Conservation (phyloP, 2,113 vertebrate genomes). For the Boleophthalmus pectinirostris region DNA sequence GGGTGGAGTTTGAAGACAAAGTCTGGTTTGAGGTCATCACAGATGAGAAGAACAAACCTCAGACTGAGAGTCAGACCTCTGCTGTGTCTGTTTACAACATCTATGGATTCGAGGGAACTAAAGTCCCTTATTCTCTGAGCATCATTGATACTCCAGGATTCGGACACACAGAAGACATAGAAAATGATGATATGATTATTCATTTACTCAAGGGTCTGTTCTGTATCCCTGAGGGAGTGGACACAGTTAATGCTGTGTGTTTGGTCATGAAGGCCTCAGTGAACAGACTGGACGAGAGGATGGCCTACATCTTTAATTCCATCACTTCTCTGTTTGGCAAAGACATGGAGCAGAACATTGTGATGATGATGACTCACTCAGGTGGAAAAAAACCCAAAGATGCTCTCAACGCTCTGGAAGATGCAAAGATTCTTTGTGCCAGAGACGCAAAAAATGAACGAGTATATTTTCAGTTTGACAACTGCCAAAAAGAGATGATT, state of each 20-base stretch:
- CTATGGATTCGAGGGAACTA: too few species aligned
- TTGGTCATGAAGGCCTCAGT: slow-evolving; percentile 17
- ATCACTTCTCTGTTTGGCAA: slow-evolving; percentile 22
- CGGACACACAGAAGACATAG: neutral
- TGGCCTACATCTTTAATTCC: too few species aligned
- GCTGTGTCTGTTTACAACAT: too few species aligned
- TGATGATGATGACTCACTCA: slow-evolving; percentile 17
- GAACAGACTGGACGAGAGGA: slow-evolving; percentile 13
- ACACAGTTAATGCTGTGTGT: slow-evolving; percentile 7
- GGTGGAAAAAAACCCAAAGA: neutral
- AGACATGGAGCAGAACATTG: slow-evolving; percentile 13
- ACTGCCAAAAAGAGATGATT: neutral
- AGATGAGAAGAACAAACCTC: too few species aligned
- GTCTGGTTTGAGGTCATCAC: too few species aligned
- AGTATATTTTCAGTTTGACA: slow-evolving; percentile 16
- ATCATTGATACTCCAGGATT: neutral
- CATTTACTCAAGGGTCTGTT: neutral
- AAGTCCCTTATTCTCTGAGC: neutral
- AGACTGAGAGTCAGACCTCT: too few species aligned
- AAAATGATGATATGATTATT: neutral
- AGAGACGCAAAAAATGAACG: neutral
- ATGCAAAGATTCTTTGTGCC: neutral
- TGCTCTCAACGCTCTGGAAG: neutral
- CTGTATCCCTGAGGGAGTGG: neutral
- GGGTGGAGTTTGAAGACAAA: too few species aligned